A percentile compares a stretch with the other conserved stretches of the same genome.
These are phyloP conservation scores for Notamacropus eugenii DNA, from an alignment of 2,797 vertebrate species.

Conservation along the genomic window DNA sequence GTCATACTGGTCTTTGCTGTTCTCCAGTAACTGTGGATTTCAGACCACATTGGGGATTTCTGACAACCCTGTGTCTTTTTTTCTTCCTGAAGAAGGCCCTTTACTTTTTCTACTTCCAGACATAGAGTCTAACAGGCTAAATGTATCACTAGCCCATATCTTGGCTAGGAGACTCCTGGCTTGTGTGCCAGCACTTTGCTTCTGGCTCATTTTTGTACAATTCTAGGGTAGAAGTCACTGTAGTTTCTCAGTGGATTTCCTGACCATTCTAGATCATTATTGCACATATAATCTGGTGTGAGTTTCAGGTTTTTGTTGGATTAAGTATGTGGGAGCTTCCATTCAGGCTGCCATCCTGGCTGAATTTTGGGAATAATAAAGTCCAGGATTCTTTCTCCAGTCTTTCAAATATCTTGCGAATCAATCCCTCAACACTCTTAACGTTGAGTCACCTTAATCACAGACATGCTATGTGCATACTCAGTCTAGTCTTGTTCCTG, in stretches of 20 bases:
- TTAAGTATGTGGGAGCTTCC: neutral
- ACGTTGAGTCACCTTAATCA: neutral
- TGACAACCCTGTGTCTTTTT: neutral
- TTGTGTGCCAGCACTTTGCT: too few relatives aligned
- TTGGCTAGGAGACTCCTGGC: too few relatives aligned
- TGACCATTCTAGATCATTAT: neutral
- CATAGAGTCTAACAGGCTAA: neutral
- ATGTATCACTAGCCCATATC: neutral
- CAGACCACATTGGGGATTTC: neutral
- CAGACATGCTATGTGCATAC: neutral
- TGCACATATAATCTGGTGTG: neutral
- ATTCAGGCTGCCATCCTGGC: neutral
- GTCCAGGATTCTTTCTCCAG: neutral
- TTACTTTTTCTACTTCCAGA: neutral
- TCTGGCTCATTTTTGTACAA: neutral
- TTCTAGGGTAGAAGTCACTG: neutral
- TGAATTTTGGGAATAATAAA: neutral
- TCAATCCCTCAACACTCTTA: neutral
- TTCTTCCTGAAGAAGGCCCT: neutral
- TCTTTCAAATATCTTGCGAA: neutral
- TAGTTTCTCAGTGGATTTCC: neutral
- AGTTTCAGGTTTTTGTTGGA: neutral
- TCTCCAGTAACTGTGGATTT: neutral
- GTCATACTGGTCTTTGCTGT: neutral
- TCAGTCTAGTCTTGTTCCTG: neutral